Evolutionary conservation across 2,797 vertebrate genomes (phyloP), one percentile per base, ranked within the genome.

Genomic region (Trematocara caparti): DNA sequence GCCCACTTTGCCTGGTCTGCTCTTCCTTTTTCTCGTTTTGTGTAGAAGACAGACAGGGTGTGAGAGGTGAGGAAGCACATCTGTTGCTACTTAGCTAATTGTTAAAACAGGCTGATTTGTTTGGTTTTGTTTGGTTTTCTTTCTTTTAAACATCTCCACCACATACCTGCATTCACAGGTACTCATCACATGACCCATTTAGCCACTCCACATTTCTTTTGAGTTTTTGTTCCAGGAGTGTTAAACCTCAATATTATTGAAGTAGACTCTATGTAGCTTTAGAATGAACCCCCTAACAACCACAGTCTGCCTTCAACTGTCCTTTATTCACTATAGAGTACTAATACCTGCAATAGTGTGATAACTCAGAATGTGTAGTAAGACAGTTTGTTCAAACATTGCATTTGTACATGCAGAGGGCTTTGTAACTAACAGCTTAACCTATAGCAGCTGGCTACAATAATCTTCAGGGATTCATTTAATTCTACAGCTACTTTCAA

Each of bases 191-290:
- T 6, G 38, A 66, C 38, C 19, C 19, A 15, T 66, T 43, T 0
- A 43, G 62, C 19, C 3, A 4, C 13, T 24, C 38, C 38, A 43
- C 38, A 27, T 45, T 69, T 43, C 19, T 17, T 69, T 27, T 17
- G 38, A 11, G 13, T 27, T 66, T 66, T 43, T 43, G 8, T 1
- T 66, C 5, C 36, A 24, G 38, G 36, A 69, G 8, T 24, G 13
- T 69, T 69, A 0, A 69, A 6, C 2, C 38, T 27, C 21, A 69
- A 27, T 15, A 43, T 69, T 27, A 17, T 6, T 43, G 38, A 69
- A 43, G 38, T 21, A 43, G 30, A 9, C n/a, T 62, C 32, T 36
- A 24, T 6, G 7, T 66, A 3, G 36, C 36, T 43, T 6, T 0
- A 24, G 21, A 66, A 66, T 66, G 19, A 43, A 15, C 62, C 62